Evolutionary conservation across 1,140 invertebrate genomes (phyloP), one percentile per base, ranked within the genome.

Genomic region (Rhopalosiphum maidis): DNA sequence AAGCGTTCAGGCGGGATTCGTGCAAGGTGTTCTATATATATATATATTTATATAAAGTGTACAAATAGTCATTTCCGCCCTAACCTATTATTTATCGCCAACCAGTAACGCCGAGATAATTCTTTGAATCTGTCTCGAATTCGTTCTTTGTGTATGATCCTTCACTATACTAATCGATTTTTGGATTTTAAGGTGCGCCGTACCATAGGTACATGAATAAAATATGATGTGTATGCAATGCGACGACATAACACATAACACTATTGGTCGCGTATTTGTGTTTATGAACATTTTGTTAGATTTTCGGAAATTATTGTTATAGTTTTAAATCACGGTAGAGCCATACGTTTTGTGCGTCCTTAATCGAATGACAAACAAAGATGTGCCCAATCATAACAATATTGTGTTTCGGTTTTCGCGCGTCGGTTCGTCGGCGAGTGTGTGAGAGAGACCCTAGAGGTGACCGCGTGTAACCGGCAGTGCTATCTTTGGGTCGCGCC

Each of bases 61-160:
- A 89, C 88, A 88, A 88, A 88, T 51, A 89, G 88, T 55, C 88
- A 89, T 55, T 89, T 89, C 88, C 88, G 88, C 88, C 51, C 88
- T 55, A 89, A 55, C 9, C 88, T 54, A 77, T 77, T 89, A 55
- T 89, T 89, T 89, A 89, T 89, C 35, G 88, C 22, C 85, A 30
- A 9, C 21, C n/a, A 30, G 46, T 35, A 87, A 87, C 30, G 48
- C 18, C 87, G n/a, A 41, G n/a, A 48, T 55, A 55, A 89, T 89
- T 55, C 51, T 55, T 41, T 5, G 18, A 48, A 88, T 88, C n/a
- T 51, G 48, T 54, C 21, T 35, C 48, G n/a, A n/a, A 37, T 54
- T 51, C n/a, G 30, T 87, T 46, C n/a, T n/a, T 87, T 41, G 83
- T 41, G 22, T 77, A 21, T 77, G 15, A 77, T 77, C 30, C 3